A percentile compares a stretch with the other conserved stretches of the same genome.
Conservation (phyloP, 2,888 invertebrate genomes). For the Macropis europaea region DNA sequence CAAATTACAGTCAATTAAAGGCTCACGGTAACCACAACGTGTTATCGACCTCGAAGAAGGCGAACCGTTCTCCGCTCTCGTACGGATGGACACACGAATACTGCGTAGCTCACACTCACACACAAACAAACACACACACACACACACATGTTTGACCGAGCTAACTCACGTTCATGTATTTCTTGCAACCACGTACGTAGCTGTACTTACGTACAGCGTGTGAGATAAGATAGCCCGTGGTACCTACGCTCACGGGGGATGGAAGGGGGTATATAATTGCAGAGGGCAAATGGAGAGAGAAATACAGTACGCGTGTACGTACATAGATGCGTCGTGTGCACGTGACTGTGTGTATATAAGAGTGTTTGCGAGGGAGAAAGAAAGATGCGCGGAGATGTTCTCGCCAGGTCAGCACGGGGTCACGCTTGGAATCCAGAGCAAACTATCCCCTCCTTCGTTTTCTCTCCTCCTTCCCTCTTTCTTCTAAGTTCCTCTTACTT, state of each 20-base stretch:
- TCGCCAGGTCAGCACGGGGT: slow-evolving; percentile 78
- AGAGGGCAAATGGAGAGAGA: slow-evolving; percentile 57
- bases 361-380: slow-evolving; percentile 54
- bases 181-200: slow-evolving; percentile 54
- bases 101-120: too few relatives aligned
- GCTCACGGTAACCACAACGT: slow-evolving; percentile 52
- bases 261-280: slow-evolving; percentile 64
- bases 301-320: slow-evolving; percentile 36
- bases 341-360: slow-evolving; percentile 10
- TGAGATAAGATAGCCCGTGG: slow-evolving; percentile 61
- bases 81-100: slow-evolving; percentile 43
- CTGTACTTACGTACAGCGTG: slow-evolving; percentile 59
- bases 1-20: slow-evolving; percentile 73
- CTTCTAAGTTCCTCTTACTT: slow-evolving; percentile 57
- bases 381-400: slow-evolving; percentile 77
- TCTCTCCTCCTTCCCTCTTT: slow-evolving; percentile 30
- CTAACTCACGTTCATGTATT: slow-evolving; percentile 54
- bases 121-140: too few relatives aligned
- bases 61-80: slow-evolving; percentile 1
- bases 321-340: background rate
- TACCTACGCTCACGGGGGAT: slow-evolving; percentile 39
- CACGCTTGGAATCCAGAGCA: slow-evolving; percentile 80
- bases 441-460: slow-evolving; percentile 74
- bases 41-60: slow-evolving; percentile 61
- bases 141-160: slow-evolving; percentile 45